Conservation (phyloP, 2,888 invertebrate genomes). For the Microchrysa polita region DNA sequence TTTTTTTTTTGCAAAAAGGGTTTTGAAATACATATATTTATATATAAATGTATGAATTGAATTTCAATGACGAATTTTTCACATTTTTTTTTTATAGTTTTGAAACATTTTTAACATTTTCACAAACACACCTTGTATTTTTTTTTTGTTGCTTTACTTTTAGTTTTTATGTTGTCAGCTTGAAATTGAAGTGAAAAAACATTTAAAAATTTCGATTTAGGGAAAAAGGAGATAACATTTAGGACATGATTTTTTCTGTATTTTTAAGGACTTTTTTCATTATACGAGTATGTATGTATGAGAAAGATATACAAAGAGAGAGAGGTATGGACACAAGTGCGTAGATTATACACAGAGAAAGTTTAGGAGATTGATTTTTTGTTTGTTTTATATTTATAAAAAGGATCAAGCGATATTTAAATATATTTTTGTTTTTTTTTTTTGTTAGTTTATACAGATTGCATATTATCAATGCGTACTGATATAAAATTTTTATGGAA, state of each 20-base stretch:
- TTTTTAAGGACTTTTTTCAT: not conserved
- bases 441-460: not conserved
- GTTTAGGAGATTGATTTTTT: slow-evolving; percentile 5
- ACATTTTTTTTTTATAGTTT: too few species aligned
- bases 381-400: slow-evolving; percentile 1
- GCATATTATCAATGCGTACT: slow-evolving; percentile 2
- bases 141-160: slow-evolving; percentile 3
- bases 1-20: slow-evolving; percentile 14
- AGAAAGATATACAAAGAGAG: slow-evolving; percentile 26
- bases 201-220: slow-evolving; percentile 38
- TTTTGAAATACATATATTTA: slow-evolving; percentile 26
- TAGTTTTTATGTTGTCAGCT: slow-evolving; percentile 7
- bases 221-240: slow-evolving; percentile 38
- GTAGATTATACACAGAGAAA: slow-evolving; percentile 33
- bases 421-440: slow-evolving; percentile 11
- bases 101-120: slow-evolving; percentile 26
- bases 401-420: slow-evolving; percentile 25
- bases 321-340: slow-evolving; percentile 40
- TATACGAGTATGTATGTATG: slow-evolving; percentile 29
- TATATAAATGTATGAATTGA: too few species aligned
- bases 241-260: slow-evolving; percentile 15
- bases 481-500: not conserved
- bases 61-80: not conserved
- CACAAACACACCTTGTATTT: not conserved
- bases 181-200: slow-evolving; percentile 44